These are phyloP conservation scores for Phodopus roborovskii DNA, from an alignment of 2,113 vertebrate genomes.

Conservation along the genomic window DNA sequence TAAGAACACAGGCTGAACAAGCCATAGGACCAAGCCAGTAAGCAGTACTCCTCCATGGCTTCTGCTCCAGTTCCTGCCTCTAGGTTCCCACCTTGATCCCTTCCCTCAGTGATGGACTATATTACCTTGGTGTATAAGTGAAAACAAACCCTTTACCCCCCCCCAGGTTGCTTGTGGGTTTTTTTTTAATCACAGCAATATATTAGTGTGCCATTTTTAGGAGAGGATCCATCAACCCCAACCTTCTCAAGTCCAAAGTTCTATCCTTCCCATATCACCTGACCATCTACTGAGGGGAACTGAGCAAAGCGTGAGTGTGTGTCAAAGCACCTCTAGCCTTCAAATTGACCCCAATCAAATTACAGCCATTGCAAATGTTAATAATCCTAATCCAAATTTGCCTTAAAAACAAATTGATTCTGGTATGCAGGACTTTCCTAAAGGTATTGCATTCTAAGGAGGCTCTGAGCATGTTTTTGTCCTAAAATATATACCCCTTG, in stretches of 20 bases:
- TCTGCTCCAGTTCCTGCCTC: neutral
- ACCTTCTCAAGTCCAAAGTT: neutral
- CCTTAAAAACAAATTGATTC: neutral
- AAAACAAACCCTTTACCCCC: neutral
- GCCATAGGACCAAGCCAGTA: neutral
- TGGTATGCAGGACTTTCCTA: neutral
- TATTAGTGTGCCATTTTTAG: neutral
- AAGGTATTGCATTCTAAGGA: neutral
- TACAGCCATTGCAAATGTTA: neutral
- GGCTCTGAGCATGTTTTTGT: neutral
- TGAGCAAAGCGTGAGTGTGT: neutral
- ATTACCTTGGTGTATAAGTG: neutral
- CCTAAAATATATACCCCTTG: slow-evolving; percentile 9
- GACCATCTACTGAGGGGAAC: fast-evolving
- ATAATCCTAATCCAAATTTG: neutral
- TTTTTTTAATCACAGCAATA: neutral
- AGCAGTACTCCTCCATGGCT: neutral
- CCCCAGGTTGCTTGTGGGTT: neutral
- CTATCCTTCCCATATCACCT: neutral
- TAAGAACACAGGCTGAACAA: neutral
- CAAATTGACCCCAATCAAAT: neutral
- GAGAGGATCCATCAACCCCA: neutral
- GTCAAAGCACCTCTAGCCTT: neutral
- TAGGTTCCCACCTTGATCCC: neutral
- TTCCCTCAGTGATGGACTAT: neutral